A percentile compares a stretch with the other conserved stretches of the same genome.
Conservation (phyloP, 1,140 invertebrate genomes). For the Zaprionus gabonicus region DNA sequence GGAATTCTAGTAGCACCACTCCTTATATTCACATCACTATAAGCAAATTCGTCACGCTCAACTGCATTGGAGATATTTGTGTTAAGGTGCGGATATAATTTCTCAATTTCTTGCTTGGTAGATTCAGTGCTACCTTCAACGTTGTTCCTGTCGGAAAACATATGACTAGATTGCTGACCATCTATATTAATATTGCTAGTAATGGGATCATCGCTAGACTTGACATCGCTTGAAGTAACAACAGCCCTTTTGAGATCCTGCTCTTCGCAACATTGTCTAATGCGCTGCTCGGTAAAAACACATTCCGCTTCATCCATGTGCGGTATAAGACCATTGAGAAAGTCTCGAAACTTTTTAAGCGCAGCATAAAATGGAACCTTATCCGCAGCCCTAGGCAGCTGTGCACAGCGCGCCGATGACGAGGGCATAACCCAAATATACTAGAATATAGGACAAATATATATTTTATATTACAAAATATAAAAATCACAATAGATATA, state of each 20-base stretch:
- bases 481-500: not conserved
- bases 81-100: constrained; percentile 34
- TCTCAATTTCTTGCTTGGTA: constrained; percentile 39
- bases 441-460: constrained; percentile 85
- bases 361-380: constrained; percentile 98
- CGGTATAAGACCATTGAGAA: constrained; percentile 95
- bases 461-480: not conserved
- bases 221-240: not conserved
- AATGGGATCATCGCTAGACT: not conserved
- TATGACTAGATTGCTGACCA: constrained; percentile 28
- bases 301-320: constrained; percentile 96
- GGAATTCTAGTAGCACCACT: not conserved
- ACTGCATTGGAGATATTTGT: constrained; percentile 28
- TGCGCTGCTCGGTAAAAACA: constrained; percentile 92
- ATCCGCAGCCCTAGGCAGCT: constrained; percentile 96
- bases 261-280: constrained; percentile 87
- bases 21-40: constrained; percentile 42
- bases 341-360: constrained; percentile 97
- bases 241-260: constrained; percentile 57
- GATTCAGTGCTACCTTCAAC: constrained; percentile 22
- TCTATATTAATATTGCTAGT: constrained; percentile 14
- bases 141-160: constrained; percentile 42
- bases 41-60: constrained; percentile 25
- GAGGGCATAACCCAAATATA: constrained; percentile 99
- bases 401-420: constrained; percentile 97